phyloP scores from a whole-genome alignment of 2,888 invertebrate genomes.

The Harpalus rubripes region DNA sequence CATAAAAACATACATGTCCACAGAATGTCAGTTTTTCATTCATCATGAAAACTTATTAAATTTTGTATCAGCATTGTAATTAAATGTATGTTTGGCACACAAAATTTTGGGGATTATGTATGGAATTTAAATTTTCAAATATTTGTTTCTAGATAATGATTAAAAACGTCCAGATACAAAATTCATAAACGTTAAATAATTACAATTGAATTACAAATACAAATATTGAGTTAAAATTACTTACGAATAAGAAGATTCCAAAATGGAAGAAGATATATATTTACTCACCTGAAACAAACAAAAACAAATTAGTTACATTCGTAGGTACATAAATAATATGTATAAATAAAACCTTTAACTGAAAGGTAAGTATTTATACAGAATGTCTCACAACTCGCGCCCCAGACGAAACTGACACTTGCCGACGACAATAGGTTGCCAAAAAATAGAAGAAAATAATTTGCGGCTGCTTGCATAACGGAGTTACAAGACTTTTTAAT shows the following conservation, averaged over 20 bases:
- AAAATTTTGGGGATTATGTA: not conserved
- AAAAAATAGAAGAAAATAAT: too few relatives aligned
- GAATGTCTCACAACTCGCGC: too few relatives aligned
- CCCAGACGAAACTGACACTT: too few relatives aligned
- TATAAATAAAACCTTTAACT: too few relatives aligned
- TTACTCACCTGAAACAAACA: slow-evolving; percentile 48
- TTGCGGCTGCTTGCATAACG: too few relatives aligned
- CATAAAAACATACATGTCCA: slow-evolving; percentile 20
- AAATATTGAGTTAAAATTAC: not conserved
- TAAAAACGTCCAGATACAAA: not conserved
- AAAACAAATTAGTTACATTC: slow-evolving; percentile 46
- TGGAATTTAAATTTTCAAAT: slow-evolving; percentile 12
- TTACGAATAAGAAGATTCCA: not conserved
- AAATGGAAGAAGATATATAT: not conserved
- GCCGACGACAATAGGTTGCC: too few relatives aligned
- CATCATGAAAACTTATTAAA: slow-evolving; percentile 27
- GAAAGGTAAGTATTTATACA: too few relatives aligned
- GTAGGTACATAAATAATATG: not conserved
- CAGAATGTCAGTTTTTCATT: slow-evolving; percentile 32
- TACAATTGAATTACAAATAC: not conserved
- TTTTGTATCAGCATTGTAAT: slow-evolving; percentile 30
- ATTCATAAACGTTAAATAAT: not conserved
- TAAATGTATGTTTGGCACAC: slow-evolving; percentile 1
- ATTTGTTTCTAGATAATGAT: not conserved
- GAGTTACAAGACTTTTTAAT: too few relatives aligned